These are phyloP conservation scores for Tinamus guttatus DNA, from an alignment of 2,113 vertebrate genomes.

Conservation along the genomic window DNA sequence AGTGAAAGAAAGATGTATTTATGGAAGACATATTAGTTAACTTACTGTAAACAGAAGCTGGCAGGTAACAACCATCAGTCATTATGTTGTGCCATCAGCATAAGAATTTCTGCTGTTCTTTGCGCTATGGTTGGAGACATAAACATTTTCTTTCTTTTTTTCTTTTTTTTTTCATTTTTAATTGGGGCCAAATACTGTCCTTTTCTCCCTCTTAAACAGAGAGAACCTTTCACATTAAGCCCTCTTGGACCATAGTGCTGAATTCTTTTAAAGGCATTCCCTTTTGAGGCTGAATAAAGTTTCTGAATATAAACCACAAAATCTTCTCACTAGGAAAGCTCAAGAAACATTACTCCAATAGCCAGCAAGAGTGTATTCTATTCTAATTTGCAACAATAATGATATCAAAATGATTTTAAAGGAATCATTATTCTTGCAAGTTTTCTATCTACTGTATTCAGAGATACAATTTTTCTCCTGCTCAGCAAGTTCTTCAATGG, in stretches of 20 bases:
- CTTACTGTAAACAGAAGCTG: neutral
- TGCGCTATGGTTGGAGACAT: neutral
- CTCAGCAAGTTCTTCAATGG: neutral
- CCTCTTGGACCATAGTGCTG: neutral
- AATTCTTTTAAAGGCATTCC: neutral
- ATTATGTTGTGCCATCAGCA: neutral
- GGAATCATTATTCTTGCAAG: neutral
- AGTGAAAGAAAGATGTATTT: neutral
- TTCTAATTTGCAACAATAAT: conserved; percentile 15
- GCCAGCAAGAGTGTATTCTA: neutral
- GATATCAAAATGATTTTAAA: neutral
- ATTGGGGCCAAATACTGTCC: neutral
- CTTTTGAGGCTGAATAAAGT: neutral
- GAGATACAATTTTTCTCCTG: neutral
- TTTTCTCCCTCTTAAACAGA: neutral
- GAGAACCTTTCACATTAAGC: neutral
- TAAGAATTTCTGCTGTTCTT: neutral
- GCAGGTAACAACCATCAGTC: neutral
- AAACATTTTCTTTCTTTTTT: neutral
- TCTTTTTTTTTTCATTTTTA: neutral
- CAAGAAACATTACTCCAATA: neutral
- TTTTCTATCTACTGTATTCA: neutral
- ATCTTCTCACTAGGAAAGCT: neutral
- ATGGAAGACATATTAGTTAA: neutral
- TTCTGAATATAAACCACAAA: neutral